phyloP scores from a whole-genome alignment of 2,797 vertebrate species.

The Melanotaenia boesemani region DNA sequence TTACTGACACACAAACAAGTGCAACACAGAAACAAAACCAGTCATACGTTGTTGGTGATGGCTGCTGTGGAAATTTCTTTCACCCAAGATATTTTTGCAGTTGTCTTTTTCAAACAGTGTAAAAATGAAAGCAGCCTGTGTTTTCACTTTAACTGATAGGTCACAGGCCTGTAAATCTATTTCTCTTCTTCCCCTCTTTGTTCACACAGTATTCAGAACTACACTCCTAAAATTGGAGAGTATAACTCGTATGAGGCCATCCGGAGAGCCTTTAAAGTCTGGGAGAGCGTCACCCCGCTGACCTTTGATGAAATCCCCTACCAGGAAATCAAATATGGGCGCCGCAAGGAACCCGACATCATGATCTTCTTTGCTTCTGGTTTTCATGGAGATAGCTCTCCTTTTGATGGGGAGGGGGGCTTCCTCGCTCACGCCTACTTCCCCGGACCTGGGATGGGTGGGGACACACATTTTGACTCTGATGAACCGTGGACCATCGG shows the following conservation, averaged over 20 bases:
- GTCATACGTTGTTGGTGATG: neutral
- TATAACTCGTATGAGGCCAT: slow-evolving; percentile 90
- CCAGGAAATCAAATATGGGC: slow-evolving; percentile 89
- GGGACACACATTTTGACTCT: slow-evolving; percentile 94
- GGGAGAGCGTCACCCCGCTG: slow-evolving; percentile 90
- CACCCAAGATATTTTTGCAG: neutral
- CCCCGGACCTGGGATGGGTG: slow-evolving; percentile 94
- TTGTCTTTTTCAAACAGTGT: neutral
- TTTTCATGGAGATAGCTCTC: slow-evolving; percentile 96
- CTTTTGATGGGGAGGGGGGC: slow-evolving; percentile 93
- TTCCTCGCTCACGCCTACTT: slow-evolving; percentile 97
- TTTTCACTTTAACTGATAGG: neutral
- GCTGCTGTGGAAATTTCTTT: neutral
- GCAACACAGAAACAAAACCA: neutral
- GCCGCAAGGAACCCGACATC: slow-evolving; percentile 93
- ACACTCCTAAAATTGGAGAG: slow-evolving; percentile 93
- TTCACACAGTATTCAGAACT: slow-evolving; percentile 91
- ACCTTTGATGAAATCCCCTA: slow-evolving; percentile 93
- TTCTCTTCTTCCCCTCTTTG: slow-evolving; percentile 5
- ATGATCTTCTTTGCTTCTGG: slow-evolving; percentile 97
- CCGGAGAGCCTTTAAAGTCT: slow-evolving; percentile 90
- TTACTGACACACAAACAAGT: too few relatives aligned
- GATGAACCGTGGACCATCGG: slow-evolving; percentile 97
- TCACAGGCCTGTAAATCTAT: neutral
- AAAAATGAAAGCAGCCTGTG: slow-evolving; percentile 8